phyloP scores from a whole-genome alignment of 2,888 invertebrate genomes.

The Chrysodeixis includens region DNA sequence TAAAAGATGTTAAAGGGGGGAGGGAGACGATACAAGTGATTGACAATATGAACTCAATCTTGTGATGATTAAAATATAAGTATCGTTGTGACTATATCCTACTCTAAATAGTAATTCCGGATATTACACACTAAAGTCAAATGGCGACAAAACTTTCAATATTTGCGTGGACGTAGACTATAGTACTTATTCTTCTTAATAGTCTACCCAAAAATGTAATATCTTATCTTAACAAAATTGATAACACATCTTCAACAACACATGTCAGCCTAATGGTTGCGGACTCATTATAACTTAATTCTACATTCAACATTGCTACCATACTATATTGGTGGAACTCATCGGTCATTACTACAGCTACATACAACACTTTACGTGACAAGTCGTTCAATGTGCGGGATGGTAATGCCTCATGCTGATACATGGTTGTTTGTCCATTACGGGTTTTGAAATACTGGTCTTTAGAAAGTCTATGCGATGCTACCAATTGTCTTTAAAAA shows the following conservation, averaged over 20 bases:
- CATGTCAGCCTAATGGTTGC: constrained; percentile 32
- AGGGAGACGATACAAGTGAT: too few relatives aligned
- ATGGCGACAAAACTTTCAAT: too few relatives aligned
- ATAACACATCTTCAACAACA: constrained; percentile 22
- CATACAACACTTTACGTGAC: constrained; percentile 43
- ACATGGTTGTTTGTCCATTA: constrained; percentile 7
- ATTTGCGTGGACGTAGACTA: too few relatives aligned
- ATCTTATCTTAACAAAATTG: neutral
- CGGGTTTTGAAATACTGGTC: constrained; percentile 30
- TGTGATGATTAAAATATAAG: too few relatives aligned
- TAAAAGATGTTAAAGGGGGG: too few relatives aligned
- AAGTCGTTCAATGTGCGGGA: constrained; percentile 32
- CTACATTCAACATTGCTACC: constrained; percentile 21
- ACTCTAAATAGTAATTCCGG: too few relatives aligned
- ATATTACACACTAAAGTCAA: too few relatives aligned
- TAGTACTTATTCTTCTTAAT: too few relatives aligned
- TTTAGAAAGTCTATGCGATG: neutral
- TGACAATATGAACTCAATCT: too few relatives aligned
- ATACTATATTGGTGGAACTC: constrained; percentile 1
- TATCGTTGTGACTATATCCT: too few relatives aligned
- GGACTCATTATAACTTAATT: constrained; percentile 20
- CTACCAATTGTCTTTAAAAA: too few relatives aligned
- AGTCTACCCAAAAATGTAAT: too few relatives aligned
- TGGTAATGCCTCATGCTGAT: constrained; percentile 44
- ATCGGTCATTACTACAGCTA: constrained; percentile 34